phyloP scores from a whole-genome alignment of 1,140 invertebrate species.

The Drosophila punjabiensis region DNA sequence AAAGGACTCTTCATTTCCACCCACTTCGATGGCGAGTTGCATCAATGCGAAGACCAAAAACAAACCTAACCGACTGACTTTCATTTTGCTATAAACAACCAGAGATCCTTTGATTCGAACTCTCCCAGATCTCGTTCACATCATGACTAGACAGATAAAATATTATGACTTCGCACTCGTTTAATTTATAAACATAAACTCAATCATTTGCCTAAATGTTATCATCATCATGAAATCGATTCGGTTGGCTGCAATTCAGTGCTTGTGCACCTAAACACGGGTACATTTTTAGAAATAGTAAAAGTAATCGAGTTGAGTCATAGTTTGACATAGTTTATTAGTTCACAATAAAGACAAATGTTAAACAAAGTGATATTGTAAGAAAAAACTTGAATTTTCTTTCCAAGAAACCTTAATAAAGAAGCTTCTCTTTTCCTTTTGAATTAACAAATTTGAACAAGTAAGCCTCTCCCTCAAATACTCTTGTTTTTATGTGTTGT shows the following conservation, averaged over 20 bases:
- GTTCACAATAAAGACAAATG: too few species aligned
- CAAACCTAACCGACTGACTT: conserved; percentile 22
- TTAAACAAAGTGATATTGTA: too few species aligned
- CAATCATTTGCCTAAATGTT: conserved; percentile 25
- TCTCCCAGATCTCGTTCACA: background rate
- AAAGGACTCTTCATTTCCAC: background rate
- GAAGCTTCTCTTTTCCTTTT: too few species aligned
- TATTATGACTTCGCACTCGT: background rate
- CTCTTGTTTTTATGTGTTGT: too few species aligned
- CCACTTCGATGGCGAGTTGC: background rate
- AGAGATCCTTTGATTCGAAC: conserved; percentile 5
- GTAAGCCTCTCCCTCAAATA: too few species aligned
- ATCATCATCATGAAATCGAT: conserved; percentile 19
- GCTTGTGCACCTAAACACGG: background rate
- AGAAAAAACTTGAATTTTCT: too few species aligned
- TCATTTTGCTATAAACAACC: conserved; percentile 35
- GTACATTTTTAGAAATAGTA: background rate
- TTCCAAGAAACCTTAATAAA: too few species aligned
- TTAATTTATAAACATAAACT: conserved; percentile 7
- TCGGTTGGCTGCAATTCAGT: background rate
- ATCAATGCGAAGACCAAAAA: conserved; percentile 7
- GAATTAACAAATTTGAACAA: background rate
- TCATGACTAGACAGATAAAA: conserved; percentile 2
- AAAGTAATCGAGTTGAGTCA: background rate
- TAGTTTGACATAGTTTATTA: background rate